Conservation (phyloP, 37 sponge, comb jelly and placozoan species). For the Lycopodina hypogea region DNA sequence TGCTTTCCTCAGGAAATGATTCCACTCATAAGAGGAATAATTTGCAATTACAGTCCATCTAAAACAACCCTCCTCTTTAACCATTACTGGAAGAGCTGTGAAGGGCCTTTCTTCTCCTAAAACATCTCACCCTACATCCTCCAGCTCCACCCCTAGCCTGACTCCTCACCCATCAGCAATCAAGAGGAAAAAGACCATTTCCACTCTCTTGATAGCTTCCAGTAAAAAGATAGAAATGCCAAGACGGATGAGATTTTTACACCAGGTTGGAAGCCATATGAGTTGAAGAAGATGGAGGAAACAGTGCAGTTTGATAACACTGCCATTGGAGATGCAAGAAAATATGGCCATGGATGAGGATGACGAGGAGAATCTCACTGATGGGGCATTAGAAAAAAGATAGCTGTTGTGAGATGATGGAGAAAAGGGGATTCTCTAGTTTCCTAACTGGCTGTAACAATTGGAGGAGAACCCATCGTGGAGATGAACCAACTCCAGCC, state of each 20-base stretch:
- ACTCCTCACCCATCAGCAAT: background rate
- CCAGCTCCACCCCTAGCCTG: constrained; percentile 2
- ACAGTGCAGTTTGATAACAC: background rate
- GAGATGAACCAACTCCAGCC: background rate
- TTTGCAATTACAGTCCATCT: background rate
- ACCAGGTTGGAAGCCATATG: constrained; percentile 68
- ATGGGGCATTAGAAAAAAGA: constrained; percentile 20
- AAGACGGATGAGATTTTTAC: constrained; percentile 85
- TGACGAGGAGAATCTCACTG: constrained; percentile 36
- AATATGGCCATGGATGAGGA: background rate
- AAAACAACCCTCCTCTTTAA: background rate
- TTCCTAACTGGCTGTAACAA: constrained; percentile 52
- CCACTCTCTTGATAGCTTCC: constrained; percentile 60
- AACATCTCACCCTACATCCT: background rate
- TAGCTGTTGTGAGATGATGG: constrained; percentile 44
- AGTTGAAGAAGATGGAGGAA: background rate
- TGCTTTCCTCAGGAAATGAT: background rate
- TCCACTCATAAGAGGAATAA: background rate
- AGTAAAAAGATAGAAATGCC: constrained; percentile 68
- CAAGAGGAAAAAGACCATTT: constrained; percentile 28
- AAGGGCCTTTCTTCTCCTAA: constrained; percentile 11
- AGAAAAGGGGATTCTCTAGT: constrained; percentile 55
- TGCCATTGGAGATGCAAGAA: too few relatives aligned
- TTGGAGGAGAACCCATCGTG: constrained; percentile 25
- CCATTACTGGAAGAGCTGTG: background rate